phyloP scores from a whole-genome alignment of 2,888 invertebrate genomes.

The Alcis repandata region DNA sequence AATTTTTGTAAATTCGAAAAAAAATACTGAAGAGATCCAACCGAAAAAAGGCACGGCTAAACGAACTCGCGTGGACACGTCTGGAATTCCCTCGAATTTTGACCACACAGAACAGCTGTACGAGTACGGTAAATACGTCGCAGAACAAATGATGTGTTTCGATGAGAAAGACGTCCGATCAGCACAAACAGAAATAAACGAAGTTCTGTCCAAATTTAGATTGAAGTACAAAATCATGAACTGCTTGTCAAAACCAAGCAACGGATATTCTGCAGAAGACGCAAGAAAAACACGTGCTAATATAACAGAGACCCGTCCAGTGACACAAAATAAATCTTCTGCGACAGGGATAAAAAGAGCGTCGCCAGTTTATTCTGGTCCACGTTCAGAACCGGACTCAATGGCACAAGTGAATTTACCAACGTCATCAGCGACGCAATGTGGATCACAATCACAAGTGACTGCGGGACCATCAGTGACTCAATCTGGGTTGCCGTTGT shows the following conservation, averaged over 20 bases:
- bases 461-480: background rate
- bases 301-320: background rate
- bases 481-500: too few species aligned
- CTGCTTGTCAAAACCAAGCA: constrained; percentile 3
- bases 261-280: too few species aligned
- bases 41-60: background rate
- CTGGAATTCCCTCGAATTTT: background rate
- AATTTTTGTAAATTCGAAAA: background rate
- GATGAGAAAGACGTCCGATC: background rate
- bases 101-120: constrained; percentile 13
- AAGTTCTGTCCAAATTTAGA: constrained; percentile 7
- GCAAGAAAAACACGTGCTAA: background rate
- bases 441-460: background rate
- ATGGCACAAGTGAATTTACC: background rate
- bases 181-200: constrained; percentile 12
- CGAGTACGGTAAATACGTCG: constrained; percentile 18
- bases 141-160: constrained; percentile 14
- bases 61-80: background rate
- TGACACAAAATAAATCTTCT: background rate
- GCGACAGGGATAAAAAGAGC: too few species aligned
- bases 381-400: too few species aligned
- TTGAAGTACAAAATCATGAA: constrained; percentile 17
- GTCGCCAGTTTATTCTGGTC: too few species aligned
- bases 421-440: background rate
- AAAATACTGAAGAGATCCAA: background rate